These are phyloP conservation scores for Scolopax bukidnonensis DNA, from an alignment of 2,797 vertebrate species.

Conservation along the genomic window DNA sequence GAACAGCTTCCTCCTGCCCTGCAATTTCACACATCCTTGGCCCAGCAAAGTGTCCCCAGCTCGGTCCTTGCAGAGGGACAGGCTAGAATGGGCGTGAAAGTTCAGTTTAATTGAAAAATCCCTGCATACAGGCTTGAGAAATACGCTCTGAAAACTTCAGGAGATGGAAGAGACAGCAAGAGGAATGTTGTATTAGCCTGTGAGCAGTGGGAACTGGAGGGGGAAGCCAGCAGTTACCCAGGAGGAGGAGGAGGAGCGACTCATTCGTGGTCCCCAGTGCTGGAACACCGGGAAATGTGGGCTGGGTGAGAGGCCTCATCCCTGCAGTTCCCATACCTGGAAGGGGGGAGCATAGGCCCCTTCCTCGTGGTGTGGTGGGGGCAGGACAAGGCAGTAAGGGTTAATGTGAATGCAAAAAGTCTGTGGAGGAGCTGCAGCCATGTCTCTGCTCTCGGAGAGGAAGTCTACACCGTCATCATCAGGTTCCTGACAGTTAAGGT, in stretches of 20 bases:
- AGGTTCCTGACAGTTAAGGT: conserved; percentile 57
- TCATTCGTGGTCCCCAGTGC: not conserved
- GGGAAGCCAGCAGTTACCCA: not conserved
- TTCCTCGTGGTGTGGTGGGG: rapidly evolving
- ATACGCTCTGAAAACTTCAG: not conserved
- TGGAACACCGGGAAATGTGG: not conserved
- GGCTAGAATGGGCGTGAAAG: not conserved
- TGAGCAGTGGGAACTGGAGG: rapidly evolving
- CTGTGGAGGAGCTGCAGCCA: not conserved
- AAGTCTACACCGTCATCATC: not conserved
- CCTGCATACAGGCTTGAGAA: not conserved
- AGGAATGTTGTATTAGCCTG: not conserved
- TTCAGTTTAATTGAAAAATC: not conserved
- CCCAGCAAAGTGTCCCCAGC: not conserved
- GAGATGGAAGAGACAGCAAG: not conserved
- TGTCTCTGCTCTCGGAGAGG: not conserved
- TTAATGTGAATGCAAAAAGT: not conserved
- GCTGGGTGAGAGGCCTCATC: not conserved
- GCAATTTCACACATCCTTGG: not conserved
- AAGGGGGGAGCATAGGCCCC: no score
- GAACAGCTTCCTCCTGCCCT: rapidly evolving
- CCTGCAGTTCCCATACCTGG: not conserved
- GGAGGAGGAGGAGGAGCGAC: not conserved
- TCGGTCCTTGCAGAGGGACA: rapidly evolving
- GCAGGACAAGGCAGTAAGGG: not conserved